Evolutionary conservation across 1,140 invertebrate genomes (phyloP), one percentile per base, ranked within the genome.

Genomic region (Brachionus rubens): DNA sequence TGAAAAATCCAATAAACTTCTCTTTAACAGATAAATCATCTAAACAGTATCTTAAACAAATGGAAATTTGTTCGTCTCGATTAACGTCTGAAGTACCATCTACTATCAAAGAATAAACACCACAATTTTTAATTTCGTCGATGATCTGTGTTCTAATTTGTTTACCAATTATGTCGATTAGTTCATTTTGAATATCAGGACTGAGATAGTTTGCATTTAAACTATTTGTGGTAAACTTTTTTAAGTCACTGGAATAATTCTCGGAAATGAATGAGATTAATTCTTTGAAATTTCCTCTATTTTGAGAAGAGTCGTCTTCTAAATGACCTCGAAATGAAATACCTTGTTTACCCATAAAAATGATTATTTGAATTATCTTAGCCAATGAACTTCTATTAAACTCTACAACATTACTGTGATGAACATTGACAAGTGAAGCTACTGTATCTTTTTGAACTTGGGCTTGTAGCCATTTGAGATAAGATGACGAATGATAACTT

Each of bases 211-310:
- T 62, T 21, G 30, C 26, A 26, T 62, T 40, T 40, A 28, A 16
- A 46, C 14, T 46, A 14, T 16, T 16, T 14, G 9, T 14, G 14
- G n/a, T 16, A 46, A 46, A 46, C n/a, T 46, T 46, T 46, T 16
- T 46, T 7, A 46, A 14, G 14, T 46, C 43, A 14, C n/a, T 10
- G 4, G 9, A 46, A 46, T 46, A 46, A 46, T 65, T 65, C 9
- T 24, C 41, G 7, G 59, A 43, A 65, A 24, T 47, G 26, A 43
- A 47, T 3, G 14, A n/a, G 30, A 68, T 12, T 19, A 68, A 21
- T 40, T 68, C 65, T 47, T 47, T 47, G 30, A 68, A 47, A 68
- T 68, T 68, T 1, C 65, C 65, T n/a, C 12, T 47, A n/a, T 68
- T 68, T 30, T n/a, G n/a, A 16, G 65, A 68, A 0, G 14, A 3